phyloP scores from a whole-genome alignment of 2,797 vertebrate genomes.

The Mormyrus hasselquistii region DNA sequence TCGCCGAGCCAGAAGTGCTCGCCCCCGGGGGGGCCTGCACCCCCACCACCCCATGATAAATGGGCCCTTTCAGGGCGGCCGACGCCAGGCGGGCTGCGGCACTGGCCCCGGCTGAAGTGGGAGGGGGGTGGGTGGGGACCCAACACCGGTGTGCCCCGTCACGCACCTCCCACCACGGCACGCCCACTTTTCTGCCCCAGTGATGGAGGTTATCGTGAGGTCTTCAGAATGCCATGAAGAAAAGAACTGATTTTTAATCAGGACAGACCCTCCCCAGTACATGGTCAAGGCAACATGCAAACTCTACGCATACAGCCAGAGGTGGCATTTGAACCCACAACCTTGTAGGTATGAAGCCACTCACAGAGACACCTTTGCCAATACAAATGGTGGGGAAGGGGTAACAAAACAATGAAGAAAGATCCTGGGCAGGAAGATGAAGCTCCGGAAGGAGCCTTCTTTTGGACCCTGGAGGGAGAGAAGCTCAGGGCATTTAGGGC shows the following conservation, averaged over 20 bases:
- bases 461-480: background rate
- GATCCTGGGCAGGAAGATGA: background rate
- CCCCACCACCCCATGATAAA: constrained; percentile 31
- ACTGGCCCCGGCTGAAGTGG: constrained; percentile 1
- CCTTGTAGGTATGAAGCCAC: background rate
- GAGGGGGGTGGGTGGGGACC: background rate
- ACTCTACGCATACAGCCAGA: background rate
- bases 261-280: background rate
- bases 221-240: background rate
- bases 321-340: background rate
- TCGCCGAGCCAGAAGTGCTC: background rate
- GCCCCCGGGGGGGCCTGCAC: background rate
- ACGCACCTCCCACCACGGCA: background rate
- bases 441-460: background rate
- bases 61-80: constrained; percentile 33
- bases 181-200: background rate
- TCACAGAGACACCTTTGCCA: background rate
- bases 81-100: constrained; percentile 18
- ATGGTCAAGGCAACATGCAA: background rate
- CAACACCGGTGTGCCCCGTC: background rate
- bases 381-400: background rate
- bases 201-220: background rate
- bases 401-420: background rate
- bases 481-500: background rate
- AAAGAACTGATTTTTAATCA: background rate